phyloP scores from a whole-genome alignment of 2,797 vertebrate genomes.

The Gymnoscopelus microlampas region DNA sequence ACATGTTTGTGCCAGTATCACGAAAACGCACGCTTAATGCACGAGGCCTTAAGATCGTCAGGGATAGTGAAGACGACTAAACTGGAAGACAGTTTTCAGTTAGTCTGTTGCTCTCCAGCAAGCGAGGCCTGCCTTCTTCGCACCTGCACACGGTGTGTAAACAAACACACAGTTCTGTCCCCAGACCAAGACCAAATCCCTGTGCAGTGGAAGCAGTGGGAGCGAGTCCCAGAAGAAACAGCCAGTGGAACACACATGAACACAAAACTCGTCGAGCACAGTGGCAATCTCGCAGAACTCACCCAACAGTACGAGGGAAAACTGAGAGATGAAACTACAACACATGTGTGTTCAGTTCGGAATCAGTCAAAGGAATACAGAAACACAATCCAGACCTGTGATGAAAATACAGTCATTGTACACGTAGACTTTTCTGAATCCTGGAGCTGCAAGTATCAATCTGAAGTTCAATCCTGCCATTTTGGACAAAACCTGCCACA shows the following conservation, averaged over 20 bases:
- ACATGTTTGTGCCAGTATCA: constrained; percentile 24
- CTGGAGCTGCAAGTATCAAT: constrained; percentile 38
- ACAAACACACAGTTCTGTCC: constrained; percentile 7
- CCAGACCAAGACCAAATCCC: constrained; percentile 5
- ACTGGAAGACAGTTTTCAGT: constrained; percentile 19
- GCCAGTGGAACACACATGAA: constrained; percentile 11
- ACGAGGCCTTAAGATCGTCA: not conserved
- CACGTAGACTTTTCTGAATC: constrained; percentile 39
- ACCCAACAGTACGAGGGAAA: constrained; percentile 25
- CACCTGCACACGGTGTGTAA: constrained; percentile 5
- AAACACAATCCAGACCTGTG: constrained; percentile 25
- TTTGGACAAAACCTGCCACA: constrained; percentile 52
- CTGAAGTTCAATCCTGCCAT: constrained; percentile 44
- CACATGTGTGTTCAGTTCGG: constrained; percentile 30
- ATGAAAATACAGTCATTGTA: constrained; percentile 34
- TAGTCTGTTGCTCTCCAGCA: constrained; percentile 21
- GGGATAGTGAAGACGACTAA: not conserved
- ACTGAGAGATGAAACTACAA: constrained; percentile 34
- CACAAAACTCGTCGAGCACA: constrained; percentile 21
- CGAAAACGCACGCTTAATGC: constrained; percentile 27
- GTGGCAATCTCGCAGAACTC: constrained; percentile 23
- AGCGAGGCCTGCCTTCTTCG: constrained; percentile 18
- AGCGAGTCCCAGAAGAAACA: constrained; percentile 21
- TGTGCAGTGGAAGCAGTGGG: constrained; percentile 37
- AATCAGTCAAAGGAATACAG: constrained; percentile 36